Percentiles rank a stretch among this genome's conserved stretches.
Evolutionary conservation across 2,888 invertebrate genomes (phyloP).

Genomic region (Drosophila dives): DNA sequence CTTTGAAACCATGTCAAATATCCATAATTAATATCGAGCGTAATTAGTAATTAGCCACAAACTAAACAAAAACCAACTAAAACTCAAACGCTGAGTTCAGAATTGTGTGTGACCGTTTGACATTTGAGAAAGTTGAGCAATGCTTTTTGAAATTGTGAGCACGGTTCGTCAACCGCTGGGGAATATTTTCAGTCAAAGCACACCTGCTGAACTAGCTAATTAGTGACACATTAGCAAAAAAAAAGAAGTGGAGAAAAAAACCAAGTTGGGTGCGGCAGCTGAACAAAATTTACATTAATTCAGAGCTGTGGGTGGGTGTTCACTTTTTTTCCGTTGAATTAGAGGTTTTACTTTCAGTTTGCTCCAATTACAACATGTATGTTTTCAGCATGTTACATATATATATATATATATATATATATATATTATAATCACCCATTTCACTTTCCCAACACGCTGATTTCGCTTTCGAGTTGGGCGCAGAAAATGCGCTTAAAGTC

Average conservation of each 20-base stretch:
- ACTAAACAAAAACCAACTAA: not conserved
- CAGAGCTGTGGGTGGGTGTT: conserved; percentile 7
- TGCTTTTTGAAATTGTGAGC: conserved; percentile 16
- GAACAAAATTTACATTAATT: conserved; percentile 52
- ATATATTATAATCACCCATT: conserved; percentile 23
- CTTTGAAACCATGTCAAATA: not conserved
- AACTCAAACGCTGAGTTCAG: not conserved
- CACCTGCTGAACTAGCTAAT: conserved; percentile 48
- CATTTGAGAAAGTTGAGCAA: conserved; percentile 17
- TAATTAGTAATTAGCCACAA: conserved; percentile 1
- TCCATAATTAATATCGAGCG: conserved; percentile 33
- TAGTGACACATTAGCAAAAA: conserved; percentile 66
- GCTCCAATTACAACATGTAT: conserved; percentile 43
- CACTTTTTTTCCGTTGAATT: conserved; percentile 21
- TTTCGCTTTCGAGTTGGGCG: conserved; percentile 69
- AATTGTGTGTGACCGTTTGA: conserved; percentile 21
- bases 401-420: not conserved
- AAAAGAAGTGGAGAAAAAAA: conserved; percentile 9
- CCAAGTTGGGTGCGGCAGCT: conserved; percentile 57
- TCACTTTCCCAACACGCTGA: conserved; percentile 56
- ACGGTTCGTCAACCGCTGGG: conserved; percentile 28
- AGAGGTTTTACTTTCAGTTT: conserved; percentile 53
- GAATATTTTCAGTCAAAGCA: conserved; percentile 26
- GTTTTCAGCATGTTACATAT: not conserved
- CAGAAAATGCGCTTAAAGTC: conserved; percentile 66